Evolutionary conservation across 2,888 invertebrate genomes (phyloP), one percentile per base, ranked within the genome.

Genomic region (Terebella lapidaria): DNA sequence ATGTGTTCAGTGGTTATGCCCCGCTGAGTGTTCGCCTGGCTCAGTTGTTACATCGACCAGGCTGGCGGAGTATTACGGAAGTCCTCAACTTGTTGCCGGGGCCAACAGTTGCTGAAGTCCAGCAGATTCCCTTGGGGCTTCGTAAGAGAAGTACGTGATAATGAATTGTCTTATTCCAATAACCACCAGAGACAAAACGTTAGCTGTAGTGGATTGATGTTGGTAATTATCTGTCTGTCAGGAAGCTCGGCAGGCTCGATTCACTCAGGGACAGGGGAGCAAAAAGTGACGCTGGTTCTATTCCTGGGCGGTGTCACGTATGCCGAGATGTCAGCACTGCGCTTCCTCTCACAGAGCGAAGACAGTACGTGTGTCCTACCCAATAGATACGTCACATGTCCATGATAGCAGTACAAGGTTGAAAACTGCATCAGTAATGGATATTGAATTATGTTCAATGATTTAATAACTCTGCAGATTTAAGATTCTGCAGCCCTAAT

Each of bases 241-340:
- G 81, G 79, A 45, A 72, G 73, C 42, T 81, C 81, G n/a, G 71
- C 76, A 2, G 74, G 78, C 5, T 82, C 81, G 0, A 70, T 77
- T 28, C 76, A 79, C 68, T 81, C 81, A 55, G 73, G 72, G 54
- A 70, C 72, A 25, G 72, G 71, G 5, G 77, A 82, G 54, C 79
- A 80, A 66, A 81, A 79, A 66, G 88, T 93, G 1, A 88, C 94
- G 5, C 83, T 97, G 0, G 92, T 99, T 0, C 93, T 95, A 80
- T 95, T 96, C 77, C 88, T 99, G 20, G 99, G 99, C 2, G 99
- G 99, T 0, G 92, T 95, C 76, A 99, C 97, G 0, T 93, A 89
- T 82, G 92, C 95, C 1, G 99, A 99, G 76, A 84, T 87, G 49
- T 83, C 86, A n/a, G 86, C 86, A 1, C 73, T 86, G 10, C 72